These are phyloP conservation scores for Gephyroberyx darwinii DNA, from an alignment of 2,797 vertebrate genomes.

Conservation along the genomic window DNA sequence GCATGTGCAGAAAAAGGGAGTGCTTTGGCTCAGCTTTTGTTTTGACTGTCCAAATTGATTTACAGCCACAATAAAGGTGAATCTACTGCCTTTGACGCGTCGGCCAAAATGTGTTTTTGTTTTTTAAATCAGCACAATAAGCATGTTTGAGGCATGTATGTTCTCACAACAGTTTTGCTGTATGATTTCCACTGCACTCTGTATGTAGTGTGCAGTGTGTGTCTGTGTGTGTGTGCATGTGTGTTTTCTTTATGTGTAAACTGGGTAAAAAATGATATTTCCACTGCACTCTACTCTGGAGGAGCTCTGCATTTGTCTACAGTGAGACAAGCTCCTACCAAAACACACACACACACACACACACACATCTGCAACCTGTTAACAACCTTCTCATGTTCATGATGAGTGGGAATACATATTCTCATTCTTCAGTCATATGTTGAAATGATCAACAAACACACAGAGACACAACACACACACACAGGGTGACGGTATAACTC, in stretches of 20 bases:
- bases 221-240: constrained; percentile 3
- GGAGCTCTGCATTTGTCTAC: constrained; percentile 12
- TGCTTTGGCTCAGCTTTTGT: constrained; percentile 41
- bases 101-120: constrained; percentile 2
- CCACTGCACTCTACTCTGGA: constrained; percentile 15
- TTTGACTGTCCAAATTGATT: constrained; percentile 48
- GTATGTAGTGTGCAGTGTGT: constrained; percentile 4
- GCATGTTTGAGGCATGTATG: background rate
- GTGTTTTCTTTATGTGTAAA: constrained; percentile 20
- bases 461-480: constrained; percentile 6
- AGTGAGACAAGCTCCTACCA: constrained; percentile 2
- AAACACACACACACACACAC: background rate
- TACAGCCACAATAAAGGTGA: constrained; percentile 35
- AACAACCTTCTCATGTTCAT: constrained; percentile 22
- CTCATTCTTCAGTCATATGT: constrained; percentile 8
- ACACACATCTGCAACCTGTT: constrained; percentile 54
- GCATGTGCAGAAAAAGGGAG: constrained; percentile 38
- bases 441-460: constrained; percentile 11
- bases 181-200: background rate
- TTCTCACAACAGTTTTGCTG: background rate
- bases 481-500: background rate
- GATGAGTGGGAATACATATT: background rate
- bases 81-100: constrained; percentile 20
- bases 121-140: background rate
- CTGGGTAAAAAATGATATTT: constrained; percentile 20